Conservation (phyloP, 2,797 vertebrate species). For the Parotocinclus haroldoi region DNA sequence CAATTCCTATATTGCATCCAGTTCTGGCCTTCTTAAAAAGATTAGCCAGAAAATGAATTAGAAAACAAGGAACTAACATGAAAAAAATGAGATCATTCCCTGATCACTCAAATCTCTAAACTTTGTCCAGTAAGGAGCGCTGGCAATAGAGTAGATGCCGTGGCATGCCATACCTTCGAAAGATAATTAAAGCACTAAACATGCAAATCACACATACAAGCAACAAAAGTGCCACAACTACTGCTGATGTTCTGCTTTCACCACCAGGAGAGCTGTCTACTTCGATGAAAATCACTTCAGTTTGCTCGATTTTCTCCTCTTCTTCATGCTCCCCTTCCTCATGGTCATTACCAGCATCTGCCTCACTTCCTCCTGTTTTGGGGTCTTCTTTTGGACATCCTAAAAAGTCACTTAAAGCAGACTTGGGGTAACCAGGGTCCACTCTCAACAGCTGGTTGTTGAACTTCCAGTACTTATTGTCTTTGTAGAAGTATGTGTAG, state of each 20-base stretch:
- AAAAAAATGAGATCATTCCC: neutral
- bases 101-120: constrained; percentile 59
- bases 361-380: constrained; percentile 65
- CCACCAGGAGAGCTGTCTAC: constrained; percentile 60
- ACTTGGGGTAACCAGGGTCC: constrained; percentile 87
- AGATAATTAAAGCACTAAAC: constrained; percentile 80
- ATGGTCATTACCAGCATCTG: constrained; percentile 42
- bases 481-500: constrained; percentile 92
- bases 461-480: constrained; percentile 90
- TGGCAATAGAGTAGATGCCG: constrained; percentile 87
- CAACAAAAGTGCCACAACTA: constrained; percentile 79
- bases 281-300: constrained; percentile 71
- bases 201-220: constrained; percentile 79
- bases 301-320: constrained; percentile 51
- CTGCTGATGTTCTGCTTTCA: constrained; percentile 64
- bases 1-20: too few species aligned
- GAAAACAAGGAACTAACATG: too few species aligned
- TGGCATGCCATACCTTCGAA: constrained; percentile 84
- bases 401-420: constrained; percentile 85
- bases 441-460: constrained; percentile 87
- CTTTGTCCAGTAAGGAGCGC: constrained; percentile 78
- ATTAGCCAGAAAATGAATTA: too few species aligned
- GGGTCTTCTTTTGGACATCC: constrained; percentile 78
- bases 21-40: too few species aligned
- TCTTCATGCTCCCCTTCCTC: constrained; percentile 30